Evolutionary conservation across 30 jellyfish, hydroid and myxozoan species (phyloP).

Genomic region (Aurelia sp.): DNA sequence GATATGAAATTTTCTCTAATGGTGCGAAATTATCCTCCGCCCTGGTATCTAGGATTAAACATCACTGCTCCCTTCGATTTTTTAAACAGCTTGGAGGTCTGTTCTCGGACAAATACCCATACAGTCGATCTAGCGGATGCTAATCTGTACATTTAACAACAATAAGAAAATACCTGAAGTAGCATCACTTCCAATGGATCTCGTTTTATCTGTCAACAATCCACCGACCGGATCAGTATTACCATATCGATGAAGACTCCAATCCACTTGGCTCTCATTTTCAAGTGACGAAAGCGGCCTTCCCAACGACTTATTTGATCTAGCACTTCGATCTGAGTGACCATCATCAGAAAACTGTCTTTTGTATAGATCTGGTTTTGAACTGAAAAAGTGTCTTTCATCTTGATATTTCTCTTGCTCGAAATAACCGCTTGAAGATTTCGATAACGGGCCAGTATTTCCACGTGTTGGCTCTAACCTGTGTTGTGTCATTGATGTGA

Average conservation of each 20-base stretch:
- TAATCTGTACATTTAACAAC: background rate
- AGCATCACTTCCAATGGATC: conserved; percentile 56
- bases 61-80: no score
- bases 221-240: conserved; percentile 19
- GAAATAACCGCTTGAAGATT: conserved; percentile 90
- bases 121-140: background rate
- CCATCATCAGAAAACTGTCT: conserved; percentile 60
- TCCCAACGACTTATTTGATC: conserved; percentile 33
- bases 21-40: no score
- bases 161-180: conserved; percentile 31
- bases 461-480: conserved; percentile 26
- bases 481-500: background rate
- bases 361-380: conserved; percentile 18
- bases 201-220: conserved; percentile 16
- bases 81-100: no score
- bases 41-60: no score
- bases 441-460: conserved; percentile 74
- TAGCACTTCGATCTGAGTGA: conserved; percentile 51
- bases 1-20: no score
- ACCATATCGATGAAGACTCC: background rate
- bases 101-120: no score
- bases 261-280: conserved; percentile 22
- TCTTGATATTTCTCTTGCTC: conserved; percentile 69
- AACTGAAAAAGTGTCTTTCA: conserved; percentile 5
- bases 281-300: conserved; percentile 49